Base-by-base conservation (phyloP, 2,797 vertebrate genomes). In the Lacerta agilis region DNA sequence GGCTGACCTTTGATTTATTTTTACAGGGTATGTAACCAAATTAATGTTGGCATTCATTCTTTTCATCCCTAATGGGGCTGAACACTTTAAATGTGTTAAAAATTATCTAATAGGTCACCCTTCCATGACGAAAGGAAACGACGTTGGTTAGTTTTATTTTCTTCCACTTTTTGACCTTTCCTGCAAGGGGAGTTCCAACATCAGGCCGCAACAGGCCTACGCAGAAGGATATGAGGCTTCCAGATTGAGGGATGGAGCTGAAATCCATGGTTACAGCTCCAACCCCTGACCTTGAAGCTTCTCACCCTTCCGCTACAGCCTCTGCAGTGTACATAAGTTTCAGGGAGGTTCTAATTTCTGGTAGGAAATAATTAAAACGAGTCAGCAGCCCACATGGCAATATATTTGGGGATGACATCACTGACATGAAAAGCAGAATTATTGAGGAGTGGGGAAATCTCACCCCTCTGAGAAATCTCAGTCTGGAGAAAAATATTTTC, bases 331-430 rank as follows among this genome's bases (percentile, higher is more conserved):
- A 73, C 15, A 61, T 17, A 81, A 61, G 6, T 49, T 84, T 76
- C 61, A 83, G 69, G 41, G 36, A 55, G 49, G 41, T n/a, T 61
- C 20, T 36, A 27, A 66, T 75, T 67, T 85, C n/a, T 66, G 33
- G 78, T 45, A 85, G 25, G 25, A 85, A 85, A 80, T 88, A 36
- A 85, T 72, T 36, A 75, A 64, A 79, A 73, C n/a, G 25, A 85
- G 58, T 25, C 71, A 61, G 71, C n/a, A 71, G 49, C 41, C 23
- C 13, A 72, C 29, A 0, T 41, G 75, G 8, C 0, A 79, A 71
- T 23, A 75, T 15, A 5, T 85, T 87, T 45, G 3, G 18, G 4
- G 0, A 4, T 36, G 83, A 64, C 61, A 89, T 81, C 41, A 73
- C 76, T 77, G 33, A 23, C 71, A 76, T 89, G 89, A 86, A 8